Conservation (phyloP, 1,140 invertebrate species). For the Chionoecetes opilio region DNA sequence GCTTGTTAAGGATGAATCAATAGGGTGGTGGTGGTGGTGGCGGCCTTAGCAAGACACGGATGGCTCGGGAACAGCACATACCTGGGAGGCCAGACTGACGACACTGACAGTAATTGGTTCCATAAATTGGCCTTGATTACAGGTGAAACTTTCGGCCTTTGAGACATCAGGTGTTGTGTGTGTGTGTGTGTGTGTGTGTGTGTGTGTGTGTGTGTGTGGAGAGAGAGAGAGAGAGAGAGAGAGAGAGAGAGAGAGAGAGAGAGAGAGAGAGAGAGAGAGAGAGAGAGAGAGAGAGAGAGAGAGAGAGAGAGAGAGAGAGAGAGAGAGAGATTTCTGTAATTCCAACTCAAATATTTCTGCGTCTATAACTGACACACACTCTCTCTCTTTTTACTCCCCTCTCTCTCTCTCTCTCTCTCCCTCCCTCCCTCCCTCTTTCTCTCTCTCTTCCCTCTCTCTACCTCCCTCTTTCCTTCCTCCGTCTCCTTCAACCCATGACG, state of each 20-base stretch:
- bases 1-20: background rate
- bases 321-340: background rate
- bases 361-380: background rate
- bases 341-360: background rate
- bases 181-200: too few species aligned
- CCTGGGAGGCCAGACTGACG: background rate
- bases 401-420: background rate
- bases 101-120: background rate
- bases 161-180: background rate
- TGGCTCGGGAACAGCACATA: background rate
- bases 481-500: background rate
- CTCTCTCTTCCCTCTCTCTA: background rate
- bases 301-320: too few species aligned
- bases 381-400: background rate
- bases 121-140: constrained; percentile 20
- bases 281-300: too few species aligned
- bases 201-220: background rate
- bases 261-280: too few species aligned
- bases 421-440: background rate
- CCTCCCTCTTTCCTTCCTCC: background rate
- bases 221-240: too few species aligned
- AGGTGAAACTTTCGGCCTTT: background rate
- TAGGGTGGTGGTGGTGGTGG: background rate
- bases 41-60: background rate
- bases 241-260: too few species aligned